These are phyloP conservation scores for Cantharis rustica DNA, from an alignment of 2,888 invertebrate genomes.

Conservation along the genomic window DNA sequence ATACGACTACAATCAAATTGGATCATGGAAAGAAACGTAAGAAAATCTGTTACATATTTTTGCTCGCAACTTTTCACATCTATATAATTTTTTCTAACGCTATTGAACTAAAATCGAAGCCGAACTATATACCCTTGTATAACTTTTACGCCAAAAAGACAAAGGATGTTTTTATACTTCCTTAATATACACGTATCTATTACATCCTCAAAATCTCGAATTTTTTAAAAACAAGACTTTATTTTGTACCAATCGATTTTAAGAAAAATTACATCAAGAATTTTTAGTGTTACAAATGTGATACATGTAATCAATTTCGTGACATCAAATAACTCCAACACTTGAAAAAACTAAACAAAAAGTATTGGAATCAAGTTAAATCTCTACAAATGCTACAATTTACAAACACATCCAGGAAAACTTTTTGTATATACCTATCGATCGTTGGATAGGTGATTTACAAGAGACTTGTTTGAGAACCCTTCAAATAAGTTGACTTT, in stretches of 20 bases:
- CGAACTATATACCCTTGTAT: background rate
- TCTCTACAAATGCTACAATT: background rate
- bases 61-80: background rate
- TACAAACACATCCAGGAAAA: background rate
- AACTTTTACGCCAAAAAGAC: background rate
- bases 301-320: background rate
- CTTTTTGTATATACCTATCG: background rate
- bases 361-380: background rate
- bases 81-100: background rate
- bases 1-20: slow-evolving; percentile 64
- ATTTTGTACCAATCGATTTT: background rate
- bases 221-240: background rate
- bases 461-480: background rate
- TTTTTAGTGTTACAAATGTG: background rate
- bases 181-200: background rate
- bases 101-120: background rate
- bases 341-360: background rate
- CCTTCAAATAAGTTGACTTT: slow-evolving; percentile 1
- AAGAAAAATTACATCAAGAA: background rate
- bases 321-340: background rate
- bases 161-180: background rate
- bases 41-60: slow-evolving; percentile 36
- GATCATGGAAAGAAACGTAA: slow-evolving; percentile 64
- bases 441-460: slow-evolving; percentile 2
- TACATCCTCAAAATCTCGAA: background rate